Percentiles rank a stretch among this genome's conserved stretches.
Conservation (phyloP, 1,140 invertebrate genomes). For the Drosophila oshimai region DNA sequence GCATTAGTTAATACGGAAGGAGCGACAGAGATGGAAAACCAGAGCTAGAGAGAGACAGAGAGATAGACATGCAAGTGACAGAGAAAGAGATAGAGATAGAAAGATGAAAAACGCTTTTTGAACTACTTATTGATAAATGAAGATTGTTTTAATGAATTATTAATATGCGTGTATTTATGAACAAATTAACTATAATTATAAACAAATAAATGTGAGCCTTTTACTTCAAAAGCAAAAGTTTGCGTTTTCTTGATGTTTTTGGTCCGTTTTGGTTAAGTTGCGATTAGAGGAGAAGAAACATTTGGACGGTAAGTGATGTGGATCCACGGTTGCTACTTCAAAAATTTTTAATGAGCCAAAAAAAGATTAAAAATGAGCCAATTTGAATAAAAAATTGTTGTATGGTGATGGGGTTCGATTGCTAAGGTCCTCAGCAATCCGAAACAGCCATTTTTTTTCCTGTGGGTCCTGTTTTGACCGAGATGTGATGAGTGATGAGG, state of each 20-base stretch:
- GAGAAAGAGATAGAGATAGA: slow-evolving; percentile 1
- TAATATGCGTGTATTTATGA: slow-evolving; percentile 74
- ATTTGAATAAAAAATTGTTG: too few relatives aligned
- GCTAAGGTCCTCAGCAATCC: too few relatives aligned
- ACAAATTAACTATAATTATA: slow-evolving; percentile 68
- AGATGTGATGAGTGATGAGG: too few relatives aligned
- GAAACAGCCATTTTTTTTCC: too few relatives aligned
- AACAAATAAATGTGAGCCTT: slow-evolving; percentile 75
- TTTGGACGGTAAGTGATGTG: too few relatives aligned
- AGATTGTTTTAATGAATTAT: slow-evolving; percentile 71
- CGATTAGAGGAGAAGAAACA: too few relatives aligned
- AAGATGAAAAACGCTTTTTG: slow-evolving; percentile 59
- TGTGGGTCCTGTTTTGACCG: too few relatives aligned
- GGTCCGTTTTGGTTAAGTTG: too few relatives aligned
- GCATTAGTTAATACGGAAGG: slow-evolving; percentile 30
- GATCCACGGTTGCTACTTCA: too few relatives aligned
- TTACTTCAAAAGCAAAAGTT: slow-evolving; percentile 64
- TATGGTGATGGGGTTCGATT: too few relatives aligned
- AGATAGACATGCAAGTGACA: slow-evolving; percentile 10
- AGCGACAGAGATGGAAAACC: not conserved
- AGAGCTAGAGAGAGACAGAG: slow-evolving; percentile 14
- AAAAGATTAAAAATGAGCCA: too few relatives aligned
- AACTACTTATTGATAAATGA: slow-evolving; percentile 61
- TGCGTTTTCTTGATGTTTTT: not conserved
- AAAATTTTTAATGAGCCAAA: too few relatives aligned